phyloP scores from a whole-genome alignment of 1,140 invertebrate species.

The Drepana arcuata region DNA sequence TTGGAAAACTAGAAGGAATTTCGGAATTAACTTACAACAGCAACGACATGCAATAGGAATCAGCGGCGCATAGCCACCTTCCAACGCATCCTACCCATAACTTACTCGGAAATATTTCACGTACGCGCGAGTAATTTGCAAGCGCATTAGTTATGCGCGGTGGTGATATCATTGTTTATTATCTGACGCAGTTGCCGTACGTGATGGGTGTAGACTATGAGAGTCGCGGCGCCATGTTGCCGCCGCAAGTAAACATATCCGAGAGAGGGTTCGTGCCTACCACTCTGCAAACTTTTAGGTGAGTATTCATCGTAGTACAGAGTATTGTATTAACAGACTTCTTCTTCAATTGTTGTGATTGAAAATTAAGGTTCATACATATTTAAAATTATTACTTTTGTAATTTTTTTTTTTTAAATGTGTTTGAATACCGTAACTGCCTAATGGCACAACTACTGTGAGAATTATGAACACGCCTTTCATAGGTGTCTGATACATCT shows the following conservation, averaged over 20 bases:
- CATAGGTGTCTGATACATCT: no score
- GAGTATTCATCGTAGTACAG: no score
- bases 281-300: constrained; percentile 81
- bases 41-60: background rate
- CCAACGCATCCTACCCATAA: background rate
- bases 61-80: background rate
- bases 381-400: no score
- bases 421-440: no score
- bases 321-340: no score
- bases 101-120: background rate
- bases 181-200: constrained; percentile 80
- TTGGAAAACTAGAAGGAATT: background rate
- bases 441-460: no score
- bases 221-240: constrained; percentile 79
- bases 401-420: no score
- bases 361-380: no score
- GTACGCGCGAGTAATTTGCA: background rate
- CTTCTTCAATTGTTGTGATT: no score
- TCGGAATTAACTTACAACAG: background rate
- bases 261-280: constrained; percentile 82
- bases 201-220: constrained; percentile 85
- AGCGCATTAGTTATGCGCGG: background rate
- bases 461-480: no score
- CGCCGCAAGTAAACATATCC: constrained; percentile 86
- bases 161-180: background rate